Base-by-base conservation (phyloP, 2,113 vertebrate species). In the Mobula hypostoma region DNA sequence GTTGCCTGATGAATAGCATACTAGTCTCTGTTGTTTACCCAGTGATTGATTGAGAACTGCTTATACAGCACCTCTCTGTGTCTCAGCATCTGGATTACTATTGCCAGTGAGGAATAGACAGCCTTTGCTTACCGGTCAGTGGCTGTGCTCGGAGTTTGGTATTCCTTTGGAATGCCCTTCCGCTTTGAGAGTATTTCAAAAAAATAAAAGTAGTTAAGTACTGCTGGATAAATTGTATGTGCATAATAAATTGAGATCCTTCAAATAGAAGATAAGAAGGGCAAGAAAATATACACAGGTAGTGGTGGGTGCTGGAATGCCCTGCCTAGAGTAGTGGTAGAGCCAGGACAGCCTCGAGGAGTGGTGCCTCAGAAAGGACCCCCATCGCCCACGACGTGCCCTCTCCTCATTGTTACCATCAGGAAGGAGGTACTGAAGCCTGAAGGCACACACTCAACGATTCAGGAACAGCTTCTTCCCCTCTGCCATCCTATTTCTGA, bases 21-120 rank as follows among this genome's bases (percentile, higher is more conserved):
- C n/a, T 14, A 72, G 63, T 29, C 40, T 48, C 68, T 56, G 29
- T 74, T 76, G 70, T 93, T 93, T 74, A 93, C 91, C 74, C 21
- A 17, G 48, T 93, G 40, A 76, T 74, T 74, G 14, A 93, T 93
- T 93, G 68, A 74, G 36, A 76, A 76, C 91, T 93, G 91, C 56
- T 93, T 93, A 93, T 93, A 48, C 24, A 72, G 66, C 66, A 72
- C 68, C 66, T 74, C 66, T 32, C 32, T 66, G 70, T 93, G 36
- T 93, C 91, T 93, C 91, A 93, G 48, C 5, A 68, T 40, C 68
- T 40, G 68, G 36, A 93, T 93, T 93, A 93, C 74, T 93, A 74
- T 74, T 74, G 91, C 70, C 66, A 74, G 17, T 40, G 36, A 48
- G 24, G 40, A 27, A 70, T 93, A 74, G 74, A 70, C 66, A 92